A percentile compares a stretch with the other conserved stretches of the same genome.
phyloP scores from a whole-genome alignment of 2,113 vertebrate genomes.

The Ptilorrhoa leucosticta region DNA sequence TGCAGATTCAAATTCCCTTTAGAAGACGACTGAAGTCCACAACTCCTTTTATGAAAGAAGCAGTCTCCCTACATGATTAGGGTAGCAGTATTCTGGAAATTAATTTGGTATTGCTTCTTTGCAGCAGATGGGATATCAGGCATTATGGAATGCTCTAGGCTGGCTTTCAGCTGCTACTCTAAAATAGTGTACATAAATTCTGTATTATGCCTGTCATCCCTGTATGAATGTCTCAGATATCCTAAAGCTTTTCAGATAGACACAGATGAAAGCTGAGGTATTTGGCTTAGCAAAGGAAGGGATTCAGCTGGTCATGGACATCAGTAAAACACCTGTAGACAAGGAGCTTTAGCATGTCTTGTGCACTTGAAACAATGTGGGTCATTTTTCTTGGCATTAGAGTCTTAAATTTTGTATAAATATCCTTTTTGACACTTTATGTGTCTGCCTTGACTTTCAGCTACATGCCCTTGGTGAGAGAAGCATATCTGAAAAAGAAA shows the following conservation, averaged over 20 bases:
- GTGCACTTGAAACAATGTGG: background rate
- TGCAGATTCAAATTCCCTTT: background rate
- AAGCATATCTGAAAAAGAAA: background rate
- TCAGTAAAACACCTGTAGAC: slow-evolving; percentile 27
- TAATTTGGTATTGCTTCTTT: background rate
- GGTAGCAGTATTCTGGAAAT: background rate
- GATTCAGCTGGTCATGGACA: background rate
- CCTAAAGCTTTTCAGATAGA: background rate
- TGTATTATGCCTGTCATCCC: background rate
- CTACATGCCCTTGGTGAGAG: background rate
- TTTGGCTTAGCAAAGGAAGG: background rate
- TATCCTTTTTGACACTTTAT: background rate
- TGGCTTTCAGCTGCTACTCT: background rate
- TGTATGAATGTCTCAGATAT: background rate
- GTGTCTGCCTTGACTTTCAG: background rate
- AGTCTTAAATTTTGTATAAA: background rate
- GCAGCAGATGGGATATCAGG: background rate
- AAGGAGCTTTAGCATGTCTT: background rate
- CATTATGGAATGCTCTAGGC: background rate
- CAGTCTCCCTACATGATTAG: accelerated
- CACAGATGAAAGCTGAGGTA: background rate
- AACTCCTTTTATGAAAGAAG: background rate
- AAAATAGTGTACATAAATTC: background rate
- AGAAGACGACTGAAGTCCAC: background rate
- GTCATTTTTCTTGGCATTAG: background rate